These are phyloP conservation scores for Dasyornis broadbenti DNA, from an alignment of 2,113 vertebrate species.

Conservation along the genomic window DNA sequence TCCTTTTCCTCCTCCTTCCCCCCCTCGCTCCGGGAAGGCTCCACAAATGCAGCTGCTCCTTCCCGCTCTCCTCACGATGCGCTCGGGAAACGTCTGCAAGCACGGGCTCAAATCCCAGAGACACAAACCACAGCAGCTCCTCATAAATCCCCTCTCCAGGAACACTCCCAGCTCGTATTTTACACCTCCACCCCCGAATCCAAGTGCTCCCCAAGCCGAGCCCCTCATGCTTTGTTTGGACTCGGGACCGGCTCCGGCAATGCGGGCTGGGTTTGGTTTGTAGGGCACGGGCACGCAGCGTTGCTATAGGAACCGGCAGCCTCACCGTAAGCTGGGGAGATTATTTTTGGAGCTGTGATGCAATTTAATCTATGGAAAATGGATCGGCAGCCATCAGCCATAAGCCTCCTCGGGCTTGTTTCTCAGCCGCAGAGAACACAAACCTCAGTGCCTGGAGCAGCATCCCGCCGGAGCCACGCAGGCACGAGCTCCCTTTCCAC, in stretches of 20 bases:
- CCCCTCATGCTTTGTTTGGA: not conserved
- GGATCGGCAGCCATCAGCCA: not conserved
- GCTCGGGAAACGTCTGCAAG: not conserved
- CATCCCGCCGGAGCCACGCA: not conserved
- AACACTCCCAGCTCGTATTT: accelerated
- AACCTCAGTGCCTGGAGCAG: not conserved
- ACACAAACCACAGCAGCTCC: not conserved
- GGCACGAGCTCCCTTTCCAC: not conserved
- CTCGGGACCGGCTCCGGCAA: not conserved
- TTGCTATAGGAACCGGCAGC: constrained; percentile 79
- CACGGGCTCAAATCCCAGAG: not conserved
- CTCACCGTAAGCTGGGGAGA: not conserved
- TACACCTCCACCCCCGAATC: accelerated
- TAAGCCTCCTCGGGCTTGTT: not conserved
- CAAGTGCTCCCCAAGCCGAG: accelerated
- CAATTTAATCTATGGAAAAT: constrained; percentile 51
- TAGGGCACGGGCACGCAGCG: constrained; percentile 66
- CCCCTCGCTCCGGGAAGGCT: not conserved
- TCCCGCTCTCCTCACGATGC: accelerated
- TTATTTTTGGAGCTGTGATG: constrained; percentile 69
- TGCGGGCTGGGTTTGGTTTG: not conserved
- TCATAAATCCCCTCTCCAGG: not conserved
- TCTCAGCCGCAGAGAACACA: not conserved
- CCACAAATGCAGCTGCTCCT: not conserved
- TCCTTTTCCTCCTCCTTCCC: not conserved